These are phyloP conservation scores for Chorisops tibialis DNA, from an alignment of 2,888 invertebrate species.

Conservation along the genomic window DNA sequence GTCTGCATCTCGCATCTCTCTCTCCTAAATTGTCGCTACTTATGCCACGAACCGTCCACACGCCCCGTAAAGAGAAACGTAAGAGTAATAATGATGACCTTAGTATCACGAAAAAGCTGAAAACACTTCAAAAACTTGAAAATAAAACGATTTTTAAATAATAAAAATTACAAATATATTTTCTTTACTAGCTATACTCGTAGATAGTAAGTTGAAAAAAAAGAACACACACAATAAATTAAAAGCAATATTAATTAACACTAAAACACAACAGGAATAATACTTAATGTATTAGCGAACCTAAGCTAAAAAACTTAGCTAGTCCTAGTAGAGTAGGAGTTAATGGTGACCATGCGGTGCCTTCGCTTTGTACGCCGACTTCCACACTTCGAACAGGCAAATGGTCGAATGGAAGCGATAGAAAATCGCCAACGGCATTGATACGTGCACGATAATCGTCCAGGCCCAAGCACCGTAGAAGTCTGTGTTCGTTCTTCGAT, in stretches of 20 bases:
- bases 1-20: too few species aligned
- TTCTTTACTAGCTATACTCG: too few species aligned
- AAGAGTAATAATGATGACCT: too few species aligned
- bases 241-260: not conserved
- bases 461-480: slow-evolving; percentile 88
- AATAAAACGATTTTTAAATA: too few species aligned
- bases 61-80: too few species aligned
- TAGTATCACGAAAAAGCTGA: too few species aligned
- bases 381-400: slow-evolving; percentile 91
- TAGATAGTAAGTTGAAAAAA: too few species aligned
- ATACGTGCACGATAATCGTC: slow-evolving; percentile 86
- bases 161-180: too few species aligned
- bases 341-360: slow-evolving; percentile 5
- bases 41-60: too few species aligned
- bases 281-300: not conserved
- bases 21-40: too few species aligned
- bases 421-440: slow-evolving; percentile 85
- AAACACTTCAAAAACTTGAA: too few species aligned
- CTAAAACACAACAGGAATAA: not conserved
- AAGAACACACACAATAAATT: not conserved
- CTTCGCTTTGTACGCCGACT: slow-evolving; percentile 78
- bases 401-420: slow-evolving; percentile 90
- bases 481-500: slow-evolving; percentile 73
- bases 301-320: not conserved
- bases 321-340: not conserved